These are phyloP conservation scores for Elephas maximus DNA, from an alignment of 2,113 vertebrate species.

Conservation along the genomic window DNA sequence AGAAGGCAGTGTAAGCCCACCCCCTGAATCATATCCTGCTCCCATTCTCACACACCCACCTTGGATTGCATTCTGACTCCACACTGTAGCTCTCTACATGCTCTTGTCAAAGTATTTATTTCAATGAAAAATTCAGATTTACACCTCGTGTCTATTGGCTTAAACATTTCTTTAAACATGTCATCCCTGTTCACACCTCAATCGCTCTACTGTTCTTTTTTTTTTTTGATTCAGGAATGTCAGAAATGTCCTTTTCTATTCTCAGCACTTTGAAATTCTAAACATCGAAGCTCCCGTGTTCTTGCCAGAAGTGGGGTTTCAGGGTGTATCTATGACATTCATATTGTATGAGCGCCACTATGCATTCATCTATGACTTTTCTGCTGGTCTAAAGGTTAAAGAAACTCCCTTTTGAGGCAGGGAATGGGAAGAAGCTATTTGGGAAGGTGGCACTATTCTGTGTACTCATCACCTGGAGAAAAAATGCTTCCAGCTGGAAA, in stretches of 20 bases:
- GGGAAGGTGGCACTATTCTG: fast-evolving
- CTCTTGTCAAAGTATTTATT: neutral
- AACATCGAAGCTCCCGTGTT: neutral
- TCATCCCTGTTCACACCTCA: neutral
- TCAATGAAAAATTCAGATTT: neutral
- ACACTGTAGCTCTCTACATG: neutral
- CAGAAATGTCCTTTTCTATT: neutral
- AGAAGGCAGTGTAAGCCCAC: neutral
- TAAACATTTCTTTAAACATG: neutral
- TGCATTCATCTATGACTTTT: neutral
- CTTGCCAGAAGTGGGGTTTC: neutral
- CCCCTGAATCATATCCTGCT: neutral
- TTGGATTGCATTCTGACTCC: neutral
- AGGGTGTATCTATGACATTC: neutral
- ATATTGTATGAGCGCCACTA: fast-evolving
- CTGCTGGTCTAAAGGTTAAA: neutral
- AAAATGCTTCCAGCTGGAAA: neutral
- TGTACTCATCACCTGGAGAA: neutral
- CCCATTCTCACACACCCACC: neutral
- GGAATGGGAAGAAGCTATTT: neutral
- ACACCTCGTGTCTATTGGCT: neutral
- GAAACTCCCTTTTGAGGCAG: neutral
- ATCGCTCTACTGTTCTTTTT: neutral
- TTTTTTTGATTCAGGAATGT: neutral
- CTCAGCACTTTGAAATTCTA: neutral